Evolutionary conservation across 2,797 vertebrate species (phyloP), one percentile per base, ranked within the genome.

Genomic region (Sebastes hubbsi): DNA sequence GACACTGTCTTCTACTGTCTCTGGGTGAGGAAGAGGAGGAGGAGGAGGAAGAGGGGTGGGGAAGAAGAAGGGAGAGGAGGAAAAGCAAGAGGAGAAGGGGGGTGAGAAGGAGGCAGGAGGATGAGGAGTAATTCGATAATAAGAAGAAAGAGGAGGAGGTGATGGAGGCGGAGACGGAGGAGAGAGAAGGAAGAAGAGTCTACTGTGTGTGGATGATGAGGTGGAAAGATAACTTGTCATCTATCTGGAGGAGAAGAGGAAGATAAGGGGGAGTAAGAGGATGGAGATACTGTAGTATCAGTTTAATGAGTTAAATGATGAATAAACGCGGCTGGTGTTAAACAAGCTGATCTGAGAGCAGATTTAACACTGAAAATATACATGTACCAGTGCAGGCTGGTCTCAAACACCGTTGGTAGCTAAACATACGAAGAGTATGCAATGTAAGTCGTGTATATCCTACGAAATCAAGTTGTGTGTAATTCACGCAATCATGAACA

Each of bases 161-260:
- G 54, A 14, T 60, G 25, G 20, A 46, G 16, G 66, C 4, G 11
- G 30, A 22, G 62, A 25, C 5, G 2, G 58, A 29, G 20, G 22
- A 36, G 18, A 25, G 56, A n/a, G 62, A 7, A 11, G 63, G 65
- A 66, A 29, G 68, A 68, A 20, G 12, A 58, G 49, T 54, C 11
- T 10, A 49, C 42, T 30, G 38, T 42, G 13, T 38, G 74, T 62
- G 54, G 70, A 64, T 24, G 84, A 80, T 74, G 64, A 66, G 46
- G 46, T n/a, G 55, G 58, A 46, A 46, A 27, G 62, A 80, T 36
- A 36, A 42, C 18, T 22, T 62, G 59, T 61, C 73, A 56, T 75
- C 75, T 30, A 30, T 55, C 18, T 60, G 60, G 49, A 65, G 22
- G 27, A 42, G 38, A 36, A 14, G 42, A 62, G 20, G 64, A 70